Evolutionary conservation across 2,888 invertebrate species (phyloP).

Genomic region (Acheta domesticus): DNA sequence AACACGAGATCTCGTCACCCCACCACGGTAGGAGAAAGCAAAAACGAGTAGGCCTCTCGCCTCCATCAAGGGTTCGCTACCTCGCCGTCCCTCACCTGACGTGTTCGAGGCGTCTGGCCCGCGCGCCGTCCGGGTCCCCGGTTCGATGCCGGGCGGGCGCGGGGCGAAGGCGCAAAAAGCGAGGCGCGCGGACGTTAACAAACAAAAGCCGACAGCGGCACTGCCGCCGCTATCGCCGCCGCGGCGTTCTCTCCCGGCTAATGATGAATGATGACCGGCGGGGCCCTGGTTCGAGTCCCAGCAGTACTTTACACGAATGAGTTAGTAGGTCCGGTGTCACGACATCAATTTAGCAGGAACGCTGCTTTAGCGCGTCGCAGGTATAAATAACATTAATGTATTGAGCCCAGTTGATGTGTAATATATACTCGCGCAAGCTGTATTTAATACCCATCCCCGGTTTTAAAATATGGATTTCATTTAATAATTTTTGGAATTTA

Average conservation of each 20-base stretch:
- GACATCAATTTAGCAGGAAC: constrained; percentile 18
- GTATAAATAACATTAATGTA: constrained; percentile 8
- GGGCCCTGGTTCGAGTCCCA: background rate
- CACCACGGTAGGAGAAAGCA: too few relatives aligned
- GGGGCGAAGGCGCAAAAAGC: too few relatives aligned
- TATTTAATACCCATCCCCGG: background rate
- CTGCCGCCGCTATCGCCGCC: too few relatives aligned
- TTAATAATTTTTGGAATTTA: background rate
- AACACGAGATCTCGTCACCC: too few relatives aligned
- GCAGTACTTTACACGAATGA: constrained; percentile 18
- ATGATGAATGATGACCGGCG: constrained; percentile 18
- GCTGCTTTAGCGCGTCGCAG: constrained; percentile 7
- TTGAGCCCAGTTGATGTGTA: constrained; percentile 4
- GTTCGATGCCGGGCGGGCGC: too few relatives aligned
- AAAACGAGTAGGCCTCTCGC: too few relatives aligned
- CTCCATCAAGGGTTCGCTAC: too few relatives aligned
- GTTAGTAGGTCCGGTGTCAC: constrained; percentile 4
- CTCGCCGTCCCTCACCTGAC: too few relatives aligned
- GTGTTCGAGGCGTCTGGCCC: too few relatives aligned
- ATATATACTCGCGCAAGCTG: background rate
- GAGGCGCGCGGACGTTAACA: too few relatives aligned
- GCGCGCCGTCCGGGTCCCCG: too few relatives aligned
- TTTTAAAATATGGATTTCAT: background rate
- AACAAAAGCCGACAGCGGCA: too few relatives aligned
- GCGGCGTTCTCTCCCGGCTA: background rate